Base-by-base conservation (phyloP, 1,140 invertebrate species). In the Drosophila kohkoa region DNA sequence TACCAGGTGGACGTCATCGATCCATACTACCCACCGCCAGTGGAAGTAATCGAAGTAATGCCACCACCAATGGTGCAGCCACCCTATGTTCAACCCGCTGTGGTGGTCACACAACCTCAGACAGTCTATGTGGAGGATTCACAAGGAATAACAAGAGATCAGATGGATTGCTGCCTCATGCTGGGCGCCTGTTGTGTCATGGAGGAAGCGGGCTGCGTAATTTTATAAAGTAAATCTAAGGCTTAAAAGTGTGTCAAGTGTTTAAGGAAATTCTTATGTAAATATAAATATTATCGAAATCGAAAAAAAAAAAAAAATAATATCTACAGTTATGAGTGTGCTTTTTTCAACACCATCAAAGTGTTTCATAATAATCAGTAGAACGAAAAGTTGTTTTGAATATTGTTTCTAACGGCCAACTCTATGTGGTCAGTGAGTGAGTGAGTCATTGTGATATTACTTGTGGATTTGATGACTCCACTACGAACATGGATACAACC, bases 1-100 rank as follows among this genome's bases (percentile, higher is more conserved):
- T 88, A 79, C 13, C 75, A 88, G 62, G 81, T 88, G 71, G 85
- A 88, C 3, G 64, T 88, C 13, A 81, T 88, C 30, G 85, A 88
- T 74, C 83, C 83, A 2, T 87, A 81, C 8, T 87, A 87, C 51
- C 80, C 55, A 1, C 78, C 78, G 1, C 77, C 77, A 8, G 68
- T 77, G 15, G 78, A 80, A 28, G 51, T 80, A 1, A 70, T 80
- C 1, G 78, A 77, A 15, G 76, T 75, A 1, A 63, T 81, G 48
- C 76, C 41, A 11, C 69, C 57, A 0, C 69, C 78, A 5, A 15
- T 77, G 11, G 43, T 59, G 20, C 82, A 76, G 0, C 82, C 79
- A 32, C 43, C 45, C 30, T 77, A 69, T 46, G 30, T 2, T 3
- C 75, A 80, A 10, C 78, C 75, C 1, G 32, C 64, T 0, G 62